Evolutionary conservation across 2,797 vertebrate genomes (phyloP), one percentile per base, ranked within the genome.

Genomic region (Austrolebias charrua): DNA sequence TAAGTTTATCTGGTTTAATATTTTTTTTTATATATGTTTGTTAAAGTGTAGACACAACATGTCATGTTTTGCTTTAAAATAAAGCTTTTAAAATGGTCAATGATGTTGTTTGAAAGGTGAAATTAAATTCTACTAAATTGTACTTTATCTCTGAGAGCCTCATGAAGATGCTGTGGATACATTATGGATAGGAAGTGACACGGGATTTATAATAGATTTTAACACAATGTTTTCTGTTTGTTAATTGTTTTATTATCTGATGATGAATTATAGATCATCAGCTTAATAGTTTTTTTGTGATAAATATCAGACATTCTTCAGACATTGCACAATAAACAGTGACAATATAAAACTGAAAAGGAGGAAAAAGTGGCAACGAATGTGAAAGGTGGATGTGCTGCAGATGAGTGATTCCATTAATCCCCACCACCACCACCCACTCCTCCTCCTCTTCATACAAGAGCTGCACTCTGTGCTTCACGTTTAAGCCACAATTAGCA

Each of bases 401-500:
- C 56, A 13, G 63, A 62, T 81, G 33, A 69, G 75, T 67, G 67
- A 65, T 47, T 78, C 81, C 85, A 86, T 83, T 84, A 82, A 60
- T 51, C 20, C 71, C 50, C 46, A 38, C 51, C 29, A n/a, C n/a
- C n/a, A 9, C 24, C 29, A 9, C 13, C 14, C 45, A 4, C 59
- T 3, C 24, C 19, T 29, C 42, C 64, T 42, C 58, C 33, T 65
- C 15, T 52, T 49, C 1, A 33, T 51, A 9, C 57, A 83, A 83
- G 67, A 79, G 79, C 63, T 54, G 58, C 85, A 80, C 82, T 86
- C 79, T 67, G 66, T 19, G 63, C 55, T 80, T 75, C 51, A 19
- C 54, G 68, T 66, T 70, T 72, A 63, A 56, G 54, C 51, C 75
- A 66, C 82, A 85, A 86, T 91, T 86, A 86, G 59, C 47, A 28